Percentiles rank a stretch among this genome's conserved stretches.
Evolutionary conservation across 2,888 invertebrate species (phyloP).

Genomic region (Apeira syringaria): DNA sequence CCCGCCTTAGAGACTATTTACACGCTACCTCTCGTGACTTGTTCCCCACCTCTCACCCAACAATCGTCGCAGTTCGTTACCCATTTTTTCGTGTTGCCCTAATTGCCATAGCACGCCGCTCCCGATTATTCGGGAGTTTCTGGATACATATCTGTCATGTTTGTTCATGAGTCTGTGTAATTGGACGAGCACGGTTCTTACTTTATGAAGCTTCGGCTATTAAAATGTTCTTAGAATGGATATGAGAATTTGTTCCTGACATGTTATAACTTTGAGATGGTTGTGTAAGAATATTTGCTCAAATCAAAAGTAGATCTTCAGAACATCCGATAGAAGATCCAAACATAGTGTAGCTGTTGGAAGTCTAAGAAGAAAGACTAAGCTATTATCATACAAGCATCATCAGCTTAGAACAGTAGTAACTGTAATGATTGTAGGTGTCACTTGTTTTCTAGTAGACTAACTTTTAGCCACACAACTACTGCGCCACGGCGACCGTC

Average conservation of each 20-base stretch:
- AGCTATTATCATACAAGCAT: too few relatives aligned
- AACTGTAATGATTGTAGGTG: too few relatives aligned
- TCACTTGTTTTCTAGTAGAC: too few relatives aligned
- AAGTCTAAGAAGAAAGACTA: too few relatives aligned
- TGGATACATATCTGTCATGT: constrained; percentile 4
- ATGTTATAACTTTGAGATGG: not conserved
- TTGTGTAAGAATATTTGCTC: too few relatives aligned
- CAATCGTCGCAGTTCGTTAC: constrained; percentile 41
- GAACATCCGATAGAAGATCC: too few relatives aligned
- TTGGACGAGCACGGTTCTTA: constrained; percentile 8
- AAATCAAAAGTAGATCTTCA: too few relatives aligned
- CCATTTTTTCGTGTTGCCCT: constrained; percentile 37
- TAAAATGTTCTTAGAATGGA: constrained; percentile 3
- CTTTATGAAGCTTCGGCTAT: not conserved
- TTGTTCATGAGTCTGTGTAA: constrained; percentile 6
- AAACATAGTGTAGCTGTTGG: too few relatives aligned
- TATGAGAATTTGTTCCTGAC: constrained; percentile 6
- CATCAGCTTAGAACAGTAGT: too few relatives aligned
- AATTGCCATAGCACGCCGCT: constrained; percentile 27
- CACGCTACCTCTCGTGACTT: constrained; percentile 1
- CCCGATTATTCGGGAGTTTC: constrained; percentile 9
- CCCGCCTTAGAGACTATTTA: too few relatives aligned
- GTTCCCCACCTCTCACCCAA: constrained; percentile 13
- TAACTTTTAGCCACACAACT: too few relatives aligned
- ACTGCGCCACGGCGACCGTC: too few relatives aligned